phyloP scores from a whole-genome alignment of 2,797 vertebrate species.

The Spondyliosoma cantharus region DNA sequence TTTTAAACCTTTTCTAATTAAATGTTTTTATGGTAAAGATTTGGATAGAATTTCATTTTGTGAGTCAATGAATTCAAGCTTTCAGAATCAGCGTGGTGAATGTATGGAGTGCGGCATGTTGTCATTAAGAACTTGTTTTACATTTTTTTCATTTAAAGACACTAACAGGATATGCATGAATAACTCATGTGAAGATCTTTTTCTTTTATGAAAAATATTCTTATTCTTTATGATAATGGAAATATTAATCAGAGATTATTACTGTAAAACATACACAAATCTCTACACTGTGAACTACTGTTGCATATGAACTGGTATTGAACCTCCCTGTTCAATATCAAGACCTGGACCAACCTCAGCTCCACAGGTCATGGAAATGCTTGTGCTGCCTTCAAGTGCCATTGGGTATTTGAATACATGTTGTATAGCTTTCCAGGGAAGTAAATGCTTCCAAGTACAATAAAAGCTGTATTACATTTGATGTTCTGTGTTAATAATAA shows the following conservation, averaged over 20 bases:
- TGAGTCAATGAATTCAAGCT: conserved; percentile 20
- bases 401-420: conserved; percentile 3
- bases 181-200: neutral
- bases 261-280: conserved; percentile 27
- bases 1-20: conserved; percentile 47
- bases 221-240: neutral
- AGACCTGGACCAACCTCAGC: conserved; percentile 28
- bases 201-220: neutral
- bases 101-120: neutral
- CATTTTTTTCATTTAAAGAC: neutral
- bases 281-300: conserved; percentile 34
- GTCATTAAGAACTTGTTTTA: neutral
- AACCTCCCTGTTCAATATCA: neutral
- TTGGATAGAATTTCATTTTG: conserved; percentile 2
- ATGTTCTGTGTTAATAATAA: neutral
- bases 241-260: neutral
- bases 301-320: neutral
- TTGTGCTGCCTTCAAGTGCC: conserved; percentile 51
- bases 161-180: neutral
- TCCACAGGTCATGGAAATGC: neutral
- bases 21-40: conserved; percentile 37
- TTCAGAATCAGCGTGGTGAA: neutral
- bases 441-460: neutral
- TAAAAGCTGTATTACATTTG: neutral
- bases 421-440: neutral